These are phyloP conservation scores for Drosophila buzzatii DNA, from an alignment of 2,888 invertebrate genomes.

Conservation along the genomic window DNA sequence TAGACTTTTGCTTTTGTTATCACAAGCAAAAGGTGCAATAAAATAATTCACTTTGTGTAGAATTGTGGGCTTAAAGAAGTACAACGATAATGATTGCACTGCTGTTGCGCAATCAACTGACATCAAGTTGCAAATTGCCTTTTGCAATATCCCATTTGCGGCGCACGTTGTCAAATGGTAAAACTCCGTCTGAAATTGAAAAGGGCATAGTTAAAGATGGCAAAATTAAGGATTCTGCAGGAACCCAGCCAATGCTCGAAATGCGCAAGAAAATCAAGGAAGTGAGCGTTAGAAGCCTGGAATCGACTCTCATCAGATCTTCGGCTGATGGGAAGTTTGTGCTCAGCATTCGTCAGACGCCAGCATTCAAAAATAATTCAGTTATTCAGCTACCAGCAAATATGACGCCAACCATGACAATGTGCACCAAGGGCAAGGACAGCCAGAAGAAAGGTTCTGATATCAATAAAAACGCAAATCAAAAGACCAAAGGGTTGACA, in stretches of 20 bases:
- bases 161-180: background rate
- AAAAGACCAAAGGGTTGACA: background rate
- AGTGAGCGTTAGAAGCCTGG: background rate
- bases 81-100: conserved; percentile 48
- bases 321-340: background rate
- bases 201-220: background rate
- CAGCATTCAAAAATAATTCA: background rate
- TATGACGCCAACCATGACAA: background rate
- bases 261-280: background rate
- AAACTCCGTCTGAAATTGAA: background rate
- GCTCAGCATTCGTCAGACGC: background rate
- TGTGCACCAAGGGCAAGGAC: conserved; percentile 9
- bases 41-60: conserved; percentile 6
- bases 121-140: conserved; percentile 19
- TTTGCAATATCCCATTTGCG: conserved; percentile 12
- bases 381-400: conserved; percentile 2
- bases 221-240: background rate
- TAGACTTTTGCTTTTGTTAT: conserved; percentile 17
- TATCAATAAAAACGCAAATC: background rate
- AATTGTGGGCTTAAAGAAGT: conserved; percentile 2
- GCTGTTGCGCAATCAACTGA: conserved; percentile 34
- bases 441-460: background rate
- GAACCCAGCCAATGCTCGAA: background rate
- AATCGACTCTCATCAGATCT: background rate
- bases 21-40: conserved; percentile 8